Conservation (phyloP, 2,113 vertebrate species). For the Pleuronectes platessa region DNA sequence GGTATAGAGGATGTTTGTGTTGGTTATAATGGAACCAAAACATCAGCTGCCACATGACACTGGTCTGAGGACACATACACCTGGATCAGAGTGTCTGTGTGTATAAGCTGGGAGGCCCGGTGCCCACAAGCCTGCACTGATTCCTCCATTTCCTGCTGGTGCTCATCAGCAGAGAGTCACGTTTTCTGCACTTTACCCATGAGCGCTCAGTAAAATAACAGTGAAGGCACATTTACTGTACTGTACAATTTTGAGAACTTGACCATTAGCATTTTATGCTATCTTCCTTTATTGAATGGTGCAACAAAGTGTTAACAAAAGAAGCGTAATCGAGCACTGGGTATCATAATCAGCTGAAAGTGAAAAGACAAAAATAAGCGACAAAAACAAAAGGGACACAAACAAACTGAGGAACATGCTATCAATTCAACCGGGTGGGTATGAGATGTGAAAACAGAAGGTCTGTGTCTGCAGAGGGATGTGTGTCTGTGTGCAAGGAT, state of each 20-base stretch:
- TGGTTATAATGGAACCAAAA: constrained; percentile 8
- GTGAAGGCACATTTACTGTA: neutral
- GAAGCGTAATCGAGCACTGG: neutral
- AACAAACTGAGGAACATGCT: neutral
- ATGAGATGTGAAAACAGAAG: neutral
- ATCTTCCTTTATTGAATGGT: neutral
- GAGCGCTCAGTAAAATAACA: neutral
- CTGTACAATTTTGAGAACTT: neutral
- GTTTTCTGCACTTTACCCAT: neutral
- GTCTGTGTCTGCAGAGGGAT: neutral
- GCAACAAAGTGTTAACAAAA: neutral
- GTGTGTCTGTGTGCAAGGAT: neutral
- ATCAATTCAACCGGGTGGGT: neutral
- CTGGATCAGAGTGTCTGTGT: constrained; percentile 3
- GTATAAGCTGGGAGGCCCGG: neutral
- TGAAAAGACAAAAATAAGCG: neutral
- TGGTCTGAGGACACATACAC: constrained; percentile 7
- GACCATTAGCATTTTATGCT: too few species aligned
- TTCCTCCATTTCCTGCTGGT: constrained; percentile 14
- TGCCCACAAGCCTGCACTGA: neutral
- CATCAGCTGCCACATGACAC: constrained; percentile 10
- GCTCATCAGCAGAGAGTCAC: neutral
- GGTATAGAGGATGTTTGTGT: constrained; percentile 11
- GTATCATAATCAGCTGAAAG: neutral
- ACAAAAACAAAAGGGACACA: neutral